Base-by-base conservation (phyloP, 2,113 vertebrate species). In the Silurus asotus region DNA sequence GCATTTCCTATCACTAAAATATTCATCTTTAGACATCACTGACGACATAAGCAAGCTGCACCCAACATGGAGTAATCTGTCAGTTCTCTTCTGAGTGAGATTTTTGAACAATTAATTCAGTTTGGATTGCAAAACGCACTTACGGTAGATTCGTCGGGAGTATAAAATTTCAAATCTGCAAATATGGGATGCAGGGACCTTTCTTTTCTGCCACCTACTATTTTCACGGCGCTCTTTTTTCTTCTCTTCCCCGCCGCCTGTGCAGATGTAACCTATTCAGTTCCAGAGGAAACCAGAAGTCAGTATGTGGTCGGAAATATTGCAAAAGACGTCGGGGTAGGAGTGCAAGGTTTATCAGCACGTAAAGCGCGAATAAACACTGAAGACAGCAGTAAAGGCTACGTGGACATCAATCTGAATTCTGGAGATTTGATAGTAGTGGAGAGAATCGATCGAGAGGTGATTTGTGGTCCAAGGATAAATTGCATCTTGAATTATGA, bases 371-470 rank as follows among this genome's bases (percentile, higher is more conserved):
- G 89, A 8, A 58, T 91, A 51, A 86, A 90, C 11, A 69, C 69
- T 1, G 86, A 90, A 10, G 84, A 88, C 49, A 85, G 56, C 67
- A 70, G 67, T n/a, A 90, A 89, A 84, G 78, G 81, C 17, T 86
- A 86, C 37, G 82, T 84, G 64, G 87, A 89, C 10, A 49, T 91
- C 3, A 77, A 90, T 88, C 6, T 88, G 25, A 87, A 70, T 8
- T 76, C 86, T 15, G 90, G 90, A 13, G 74, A 89, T 76, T 80
- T 91, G 58, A 37, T 89, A 11, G 55, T 89, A 4, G 28, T 77
- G 37, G 90, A 91, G 5, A 90, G 14, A 62, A 88, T 89, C 37
- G 87, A 91, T 49, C 67, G 90, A 51, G 90, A 91, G n/a, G 62
- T 83, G 64, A 15, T 90, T 48, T 91, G 90, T 77, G 89, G 89